Base-by-base conservation (phyloP, 2,113 vertebrate species). In the Heterotilapia buettikoferi region DNA sequence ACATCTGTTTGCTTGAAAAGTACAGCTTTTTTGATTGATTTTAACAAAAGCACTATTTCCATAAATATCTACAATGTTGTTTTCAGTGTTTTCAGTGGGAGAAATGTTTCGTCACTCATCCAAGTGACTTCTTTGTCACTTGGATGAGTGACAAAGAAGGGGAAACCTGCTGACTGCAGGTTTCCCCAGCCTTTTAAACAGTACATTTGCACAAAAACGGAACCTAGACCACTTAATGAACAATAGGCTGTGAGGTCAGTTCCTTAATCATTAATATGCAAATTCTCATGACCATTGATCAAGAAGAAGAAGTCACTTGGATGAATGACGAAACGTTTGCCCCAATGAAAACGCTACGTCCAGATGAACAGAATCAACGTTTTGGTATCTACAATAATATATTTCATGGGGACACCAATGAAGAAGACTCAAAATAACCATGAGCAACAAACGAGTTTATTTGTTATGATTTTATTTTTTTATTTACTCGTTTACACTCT, bases 191-290 rank as follows among this genome's bases (percentile, higher is more conserved):
- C 54, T 24, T 4, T 18, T 61, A 31, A 61, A 61, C 57, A 6
- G 57, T 61, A 61, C 1, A 4, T 61, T 61, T 19, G 14, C 26
- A 33, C 57, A 31, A 6, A 31, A 61, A 1, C 3, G 0, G 59
- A 63, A 63, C 29, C 59, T 36, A 11, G 18, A 4, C 29, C 2
- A 1, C 59, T n/a, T 33, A 63, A 63, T 36, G 59, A 36, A 63
- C 31, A 63, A 1, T 36, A 19, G 31, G 59, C 31, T 63, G 31
- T 36, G 59, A 1, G 31, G 31, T 4, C 31, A 63, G 59, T 36
- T 63, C 31, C 59, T 63, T 63, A 19, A 63, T 63, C 31, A 63
- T 63, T 63, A 63, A 63, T 63, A 63, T 63, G 31, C 9, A n/a
- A 36, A 63, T 63, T 63, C 18, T 63, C 59, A 33, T 63, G 18